Evolutionary conservation across 2,113 vertebrate genomes (phyloP).

Genomic region (Zapus hudsonius): DNA sequence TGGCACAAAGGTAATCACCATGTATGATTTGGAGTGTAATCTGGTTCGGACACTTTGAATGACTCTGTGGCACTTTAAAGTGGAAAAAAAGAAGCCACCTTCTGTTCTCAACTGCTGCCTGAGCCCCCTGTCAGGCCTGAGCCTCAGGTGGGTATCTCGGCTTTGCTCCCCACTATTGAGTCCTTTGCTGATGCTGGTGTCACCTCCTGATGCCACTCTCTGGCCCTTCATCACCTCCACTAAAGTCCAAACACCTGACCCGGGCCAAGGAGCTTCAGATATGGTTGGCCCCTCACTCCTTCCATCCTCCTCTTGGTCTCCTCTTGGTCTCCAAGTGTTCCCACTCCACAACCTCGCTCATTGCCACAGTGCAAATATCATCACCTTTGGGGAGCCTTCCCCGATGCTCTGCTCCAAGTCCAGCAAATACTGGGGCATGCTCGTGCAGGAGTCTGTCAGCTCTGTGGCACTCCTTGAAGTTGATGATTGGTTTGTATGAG

Average conservation of each 20-base stretch:
- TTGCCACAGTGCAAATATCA: not conserved
- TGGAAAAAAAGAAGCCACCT: constrained; percentile 46
- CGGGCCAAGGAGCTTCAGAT: not conserved
- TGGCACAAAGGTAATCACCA: too few species aligned
- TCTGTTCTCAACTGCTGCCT: constrained; percentile 61
- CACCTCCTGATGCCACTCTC: not conserved
- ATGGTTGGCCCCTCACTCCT: rapidly evolving
- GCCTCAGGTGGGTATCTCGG: constrained; percentile 42
- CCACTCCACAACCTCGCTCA: not conserved
- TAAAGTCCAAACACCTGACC: not conserved
- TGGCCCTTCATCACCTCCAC: not conserved
- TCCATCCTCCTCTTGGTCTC: not conserved
- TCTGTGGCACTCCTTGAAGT: not conserved
- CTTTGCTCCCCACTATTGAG: not conserved
- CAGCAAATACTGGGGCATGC: not conserved
- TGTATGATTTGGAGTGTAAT: too few species aligned
- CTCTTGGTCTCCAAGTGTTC: not conserved
- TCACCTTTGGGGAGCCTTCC: constrained; percentile 28
- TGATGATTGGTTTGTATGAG: not conserved
- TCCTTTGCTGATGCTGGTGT: constrained; percentile 13
- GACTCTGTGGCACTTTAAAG: too few species aligned
- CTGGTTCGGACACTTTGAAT: too few species aligned
- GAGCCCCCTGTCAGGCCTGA: not conserved
- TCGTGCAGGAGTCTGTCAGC: not conserved
- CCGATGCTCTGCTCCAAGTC: not conserved